Evolutionary conservation across 2,113 vertebrate species (phyloP), one percentile per base, ranked within the genome.

Genomic region (Epinephelus lanceolatus): DNA sequence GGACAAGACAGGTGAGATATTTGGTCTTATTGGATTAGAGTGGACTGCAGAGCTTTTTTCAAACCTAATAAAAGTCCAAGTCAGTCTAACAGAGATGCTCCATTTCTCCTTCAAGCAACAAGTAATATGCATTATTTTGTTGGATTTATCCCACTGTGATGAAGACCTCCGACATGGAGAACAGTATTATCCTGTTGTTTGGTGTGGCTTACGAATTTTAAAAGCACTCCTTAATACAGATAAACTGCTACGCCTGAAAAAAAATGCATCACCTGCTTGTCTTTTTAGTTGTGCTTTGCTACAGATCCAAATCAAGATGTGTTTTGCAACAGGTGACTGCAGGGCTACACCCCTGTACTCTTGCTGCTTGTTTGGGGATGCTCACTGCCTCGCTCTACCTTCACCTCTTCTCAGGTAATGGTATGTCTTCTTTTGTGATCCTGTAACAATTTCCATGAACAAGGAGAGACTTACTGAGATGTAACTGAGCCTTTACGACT

Each of bases 401-500:
- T 9, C 40, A 42, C 40, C 40, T 42, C 40, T 10, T 42, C 40
- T 30, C 30, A 30, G 30, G 30, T 42, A 42, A 42, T 10, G 6
- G 40, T 42, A 10, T 42, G 10, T 42, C 10, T 42, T 42, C 40
- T 42, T 42, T 10, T 42, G 40, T 42, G 40, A 42, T 42, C 40
- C 10, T 42, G 40, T 42, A 42, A 42, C 40, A 0, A 10, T 42
- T 42, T 10, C 40, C 6, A 42, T 42, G 40, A 42, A 42, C 10
- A 42, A 7, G 10, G 40, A 42, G 40, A 42, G 40, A 42, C 40
- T 42, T 9, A 42, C 40, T 42, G 40, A 42, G 40, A 42, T 42
- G 0, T 0, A 42, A 0, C 40, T 42, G 40, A 0, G 0, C 40
- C 0, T 42, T 42, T 9, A 42, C 0, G 40, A 42, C 40, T 15